phyloP scores from a whole-genome alignment of 2,888 invertebrate species.

The Microctonus aethiopoides region DNA sequence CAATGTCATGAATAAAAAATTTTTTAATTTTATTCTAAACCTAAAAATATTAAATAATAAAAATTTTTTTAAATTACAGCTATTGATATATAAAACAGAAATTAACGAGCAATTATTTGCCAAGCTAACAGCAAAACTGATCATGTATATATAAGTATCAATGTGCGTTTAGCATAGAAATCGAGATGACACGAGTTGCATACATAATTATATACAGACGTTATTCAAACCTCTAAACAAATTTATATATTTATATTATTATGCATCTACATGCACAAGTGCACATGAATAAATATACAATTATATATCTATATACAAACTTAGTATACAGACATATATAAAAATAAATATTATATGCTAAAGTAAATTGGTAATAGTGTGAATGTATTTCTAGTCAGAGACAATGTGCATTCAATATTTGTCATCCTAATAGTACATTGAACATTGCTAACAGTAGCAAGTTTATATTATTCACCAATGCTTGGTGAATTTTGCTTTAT shows the following conservation, averaged over 20 bases:
- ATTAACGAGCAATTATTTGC: not conserved
- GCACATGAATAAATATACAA: not conserved
- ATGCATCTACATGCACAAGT: not conserved
- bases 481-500: not conserved
- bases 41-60: not conserved
- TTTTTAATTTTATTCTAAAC: not conserved
- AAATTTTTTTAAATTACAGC: no score
- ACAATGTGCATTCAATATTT: slow-evolving; percentile 12
- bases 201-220: slow-evolving; percentile 31
- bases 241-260: not conserved
- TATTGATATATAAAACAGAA: slow-evolving; percentile 11
- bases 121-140: not conserved
- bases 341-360: not conserved
- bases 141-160: slow-evolving; percentile 26
- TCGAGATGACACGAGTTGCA: slow-evolving; percentile 38
- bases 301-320: not conserved
- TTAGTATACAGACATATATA: not conserved
- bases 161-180: slow-evolving; percentile 46
- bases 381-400: not conserved
- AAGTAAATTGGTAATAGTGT: not conserved
- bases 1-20: not conserved
- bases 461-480: not conserved
- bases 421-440: no score
- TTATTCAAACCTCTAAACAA: slow-evolving; percentile 31
- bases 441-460: not conserved